Percentiles rank a stretch among this genome's conserved stretches.
These are phyloP conservation scores for Agrypnus murinus DNA, from an alignment of 2,888 invertebrate species.

Conservation along the genomic window DNA sequence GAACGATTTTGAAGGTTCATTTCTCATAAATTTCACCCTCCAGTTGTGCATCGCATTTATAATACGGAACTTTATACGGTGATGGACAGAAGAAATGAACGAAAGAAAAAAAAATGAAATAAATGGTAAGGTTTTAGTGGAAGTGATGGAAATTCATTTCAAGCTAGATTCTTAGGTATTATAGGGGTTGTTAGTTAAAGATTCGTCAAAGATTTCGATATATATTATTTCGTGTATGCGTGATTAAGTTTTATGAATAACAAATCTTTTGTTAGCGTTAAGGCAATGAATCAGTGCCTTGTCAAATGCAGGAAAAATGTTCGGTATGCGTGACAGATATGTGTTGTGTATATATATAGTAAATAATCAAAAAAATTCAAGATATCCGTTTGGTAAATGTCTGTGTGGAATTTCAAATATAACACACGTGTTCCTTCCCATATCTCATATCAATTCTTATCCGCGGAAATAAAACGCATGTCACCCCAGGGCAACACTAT, in stretches of 20 bases:
- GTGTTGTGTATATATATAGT: constrained; percentile 25
- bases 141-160: no score
- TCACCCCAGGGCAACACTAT: constrained; percentile 63
- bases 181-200: no score
- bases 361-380: constrained; percentile 40
- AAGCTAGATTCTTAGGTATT: no score
- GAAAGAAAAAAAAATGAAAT: background rate
- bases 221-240: background rate
- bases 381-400: constrained; percentile 40
- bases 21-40: constrained; percentile 70
- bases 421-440: constrained; percentile 63
- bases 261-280: background rate
- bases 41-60: constrained; percentile 66
- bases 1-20: constrained; percentile 70
- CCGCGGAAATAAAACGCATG: constrained; percentile 64
- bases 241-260: constrained; percentile 1
- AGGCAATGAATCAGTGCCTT: constrained; percentile 6
- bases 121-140: no score
- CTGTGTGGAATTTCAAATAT: constrained; percentile 47
- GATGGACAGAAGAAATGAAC: constrained; percentile 66
- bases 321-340: constrained; percentile 22
- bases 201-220: background rate
- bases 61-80: constrained; percentile 66
- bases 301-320: constrained; percentile 1
- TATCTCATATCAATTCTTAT: constrained; percentile 66